These are phyloP conservation scores for Acleris cristana DNA, from an alignment of 2,888 invertebrate species.

Conservation along the genomic window DNA sequence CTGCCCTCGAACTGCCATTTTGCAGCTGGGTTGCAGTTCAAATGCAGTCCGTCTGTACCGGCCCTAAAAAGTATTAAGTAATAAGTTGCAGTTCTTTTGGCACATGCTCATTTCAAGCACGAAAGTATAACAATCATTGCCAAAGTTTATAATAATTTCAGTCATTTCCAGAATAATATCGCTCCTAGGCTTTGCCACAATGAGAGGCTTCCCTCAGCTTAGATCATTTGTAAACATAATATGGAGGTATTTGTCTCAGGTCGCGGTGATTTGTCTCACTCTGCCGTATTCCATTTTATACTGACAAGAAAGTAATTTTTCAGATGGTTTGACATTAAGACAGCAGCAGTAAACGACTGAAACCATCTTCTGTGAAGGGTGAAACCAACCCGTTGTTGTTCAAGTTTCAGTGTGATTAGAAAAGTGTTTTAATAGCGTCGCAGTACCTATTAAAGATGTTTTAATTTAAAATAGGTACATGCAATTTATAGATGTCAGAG, in stretches of 20 bases:
- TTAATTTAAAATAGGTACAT: no score
- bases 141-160: not conserved
- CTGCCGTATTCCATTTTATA: slow-evolving; percentile 21
- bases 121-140: not conserved
- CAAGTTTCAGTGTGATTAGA: no score
- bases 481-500: no score
- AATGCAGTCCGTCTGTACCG: no score
- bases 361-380: not conserved
- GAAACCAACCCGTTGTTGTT: not conserved
- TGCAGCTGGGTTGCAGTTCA: no score
- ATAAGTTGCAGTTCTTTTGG: no score
- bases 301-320: slow-evolving; percentile 3
- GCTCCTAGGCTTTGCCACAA: not conserved
- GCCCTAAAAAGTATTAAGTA: no score
- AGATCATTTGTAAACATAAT: slow-evolving; percentile 32
- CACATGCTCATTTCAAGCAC: no score
- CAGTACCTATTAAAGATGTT: no score
- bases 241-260: slow-evolving; percentile 30
- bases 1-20: no score
- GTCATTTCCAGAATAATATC: not conserved
- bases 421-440: no score
- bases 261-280: slow-evolving; percentile 26
- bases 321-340: slow-evolving; percentile 15
- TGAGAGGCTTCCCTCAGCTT: slow-evolving; percentile 24
- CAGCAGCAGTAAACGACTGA: not conserved